phyloP scores from a whole-genome alignment of 2,113 vertebrate species.

The Ifrita kowaldi region DNA sequence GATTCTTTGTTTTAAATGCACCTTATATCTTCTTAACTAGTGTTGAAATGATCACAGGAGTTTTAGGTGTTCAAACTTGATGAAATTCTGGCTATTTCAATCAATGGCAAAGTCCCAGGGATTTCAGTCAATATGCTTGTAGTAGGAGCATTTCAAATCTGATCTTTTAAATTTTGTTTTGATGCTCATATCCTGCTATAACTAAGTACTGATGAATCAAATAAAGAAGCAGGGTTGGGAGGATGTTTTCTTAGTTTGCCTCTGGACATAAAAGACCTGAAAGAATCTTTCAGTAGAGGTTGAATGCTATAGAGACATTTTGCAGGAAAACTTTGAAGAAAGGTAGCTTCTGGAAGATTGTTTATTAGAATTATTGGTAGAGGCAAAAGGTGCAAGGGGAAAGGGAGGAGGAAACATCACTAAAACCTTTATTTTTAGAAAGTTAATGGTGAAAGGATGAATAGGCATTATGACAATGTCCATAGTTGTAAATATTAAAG shows the following conservation, averaged over 20 bases:
- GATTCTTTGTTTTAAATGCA: not conserved
- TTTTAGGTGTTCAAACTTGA: not conserved
- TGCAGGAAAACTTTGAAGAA: not conserved
- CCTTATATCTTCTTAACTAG: not conserved
- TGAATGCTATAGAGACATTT: not conserved
- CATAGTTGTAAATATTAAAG: not conserved
- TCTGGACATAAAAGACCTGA: not conserved
- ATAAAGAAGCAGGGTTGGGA: not conserved
- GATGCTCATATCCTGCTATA: not conserved
- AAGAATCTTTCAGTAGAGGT: not conserved
- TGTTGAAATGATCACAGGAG: not conserved
- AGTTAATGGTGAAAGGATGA: not conserved
- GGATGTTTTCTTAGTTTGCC: not conserved
- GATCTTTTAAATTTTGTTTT: not conserved
- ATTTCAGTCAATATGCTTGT: not conserved
- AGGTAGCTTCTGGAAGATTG: not conserved
- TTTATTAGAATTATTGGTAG: not conserved
- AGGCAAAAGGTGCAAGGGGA: not conserved
- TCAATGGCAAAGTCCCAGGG: not conserved
- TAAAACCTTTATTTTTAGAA: not conserved
- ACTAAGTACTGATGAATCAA: not conserved
- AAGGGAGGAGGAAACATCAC: not conserved
- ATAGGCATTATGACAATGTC: not conserved
- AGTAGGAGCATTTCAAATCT: not conserved
- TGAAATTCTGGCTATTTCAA: not conserved